Evolutionary conservation across 2,113 vertebrate genomes (phyloP).

Genomic region (Rhegmatorhina hoffmannsi): DNA sequence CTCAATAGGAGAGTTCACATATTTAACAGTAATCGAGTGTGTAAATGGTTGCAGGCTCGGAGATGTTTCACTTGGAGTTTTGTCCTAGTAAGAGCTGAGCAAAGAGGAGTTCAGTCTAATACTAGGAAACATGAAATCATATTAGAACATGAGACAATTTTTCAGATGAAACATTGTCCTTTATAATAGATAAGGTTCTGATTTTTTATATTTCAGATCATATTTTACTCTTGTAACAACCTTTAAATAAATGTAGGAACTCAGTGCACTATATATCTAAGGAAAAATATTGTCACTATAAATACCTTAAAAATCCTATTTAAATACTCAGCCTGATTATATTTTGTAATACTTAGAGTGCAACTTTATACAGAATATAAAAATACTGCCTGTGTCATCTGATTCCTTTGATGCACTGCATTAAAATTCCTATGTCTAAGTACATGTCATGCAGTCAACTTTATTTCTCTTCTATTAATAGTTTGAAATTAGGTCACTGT

Average conservation of each 20-base stretch:
- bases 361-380: conserved; percentile 15
- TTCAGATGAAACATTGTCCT: neutral
- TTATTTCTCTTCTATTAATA: conserved; percentile 60
- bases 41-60: neutral
- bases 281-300: neutral
- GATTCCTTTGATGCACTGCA: conserved; percentile 50
- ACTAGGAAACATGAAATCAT: neutral
- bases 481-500: conserved; percentile 48
- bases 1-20: neutral
- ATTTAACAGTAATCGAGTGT: neutral
- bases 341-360: neutral
- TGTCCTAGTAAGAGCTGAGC: neutral
- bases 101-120: neutral
- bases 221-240: neutral
- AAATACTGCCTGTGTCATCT: conserved; percentile 47
- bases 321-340: conserved; percentile 14
- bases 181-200: neutral
- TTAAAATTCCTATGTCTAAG: conserved; percentile 53
- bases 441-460: conserved; percentile 16
- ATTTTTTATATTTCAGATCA: neutral
- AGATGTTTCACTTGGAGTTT: neutral
- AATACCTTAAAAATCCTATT: conserved; percentile 20
- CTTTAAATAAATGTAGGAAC: neutral
- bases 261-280: neutral
- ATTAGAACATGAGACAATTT: neutral